Percentiles rank a stretch among this genome's conserved stretches.
Conservation (phyloP, 2,113 vertebrate species). For the Oceanites oceanicus region DNA sequence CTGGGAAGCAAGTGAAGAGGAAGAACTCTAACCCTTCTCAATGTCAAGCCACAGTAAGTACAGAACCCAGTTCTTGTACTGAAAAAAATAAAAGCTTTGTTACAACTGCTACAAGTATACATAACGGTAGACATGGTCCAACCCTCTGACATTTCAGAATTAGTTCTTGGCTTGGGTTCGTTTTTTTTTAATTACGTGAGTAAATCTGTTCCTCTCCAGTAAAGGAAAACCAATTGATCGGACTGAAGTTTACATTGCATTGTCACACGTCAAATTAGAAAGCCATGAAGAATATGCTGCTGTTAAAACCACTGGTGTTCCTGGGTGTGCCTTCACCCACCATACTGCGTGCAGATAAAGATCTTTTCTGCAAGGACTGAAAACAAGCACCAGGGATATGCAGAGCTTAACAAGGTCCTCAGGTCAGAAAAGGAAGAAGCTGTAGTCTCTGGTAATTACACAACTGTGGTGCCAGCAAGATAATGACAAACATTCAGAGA, state of each 20-base stretch:
- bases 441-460: not conserved
- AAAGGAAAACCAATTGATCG: not conserved
- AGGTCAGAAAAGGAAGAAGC: not conserved
- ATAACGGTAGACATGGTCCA: not conserved
- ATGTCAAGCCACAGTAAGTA: not conserved
- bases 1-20: not conserved
- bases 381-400: constrained; percentile 20
- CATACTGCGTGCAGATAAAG: constrained; percentile 10
- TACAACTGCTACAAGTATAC: not conserved
- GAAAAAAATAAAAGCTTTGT: not conserved
- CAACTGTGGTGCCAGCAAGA: not conserved
- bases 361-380: constrained; percentile 36
- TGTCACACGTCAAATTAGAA: not conserved
- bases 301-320: constrained; percentile 15
- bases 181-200: not conserved
- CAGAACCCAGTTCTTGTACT: not conserved
- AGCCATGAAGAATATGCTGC: not conserved
- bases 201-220: not conserved
- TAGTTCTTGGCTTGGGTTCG: not conserved
- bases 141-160: not conserved
- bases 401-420: not conserved
- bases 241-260: not conserved
- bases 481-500: not conserved
- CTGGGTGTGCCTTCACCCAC: constrained; percentile 57
- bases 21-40: not conserved